phyloP scores from a whole-genome alignment of 2,888 invertebrate genomes.

The Petrolisthes manimaculis region DNA sequence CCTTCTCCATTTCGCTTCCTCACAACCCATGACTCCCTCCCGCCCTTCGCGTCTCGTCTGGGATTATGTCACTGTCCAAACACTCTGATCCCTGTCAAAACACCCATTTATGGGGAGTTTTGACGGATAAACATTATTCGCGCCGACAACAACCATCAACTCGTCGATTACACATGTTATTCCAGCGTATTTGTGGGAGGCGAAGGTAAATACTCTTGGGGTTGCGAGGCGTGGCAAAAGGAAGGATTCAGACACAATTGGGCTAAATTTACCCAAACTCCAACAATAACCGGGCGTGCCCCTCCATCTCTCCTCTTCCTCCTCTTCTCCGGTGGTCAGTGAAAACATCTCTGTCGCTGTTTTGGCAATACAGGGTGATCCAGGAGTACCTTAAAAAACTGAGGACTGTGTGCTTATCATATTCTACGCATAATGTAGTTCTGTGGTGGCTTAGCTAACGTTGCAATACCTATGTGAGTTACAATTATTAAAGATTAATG shows the following conservation, averaged over 20 bases:
- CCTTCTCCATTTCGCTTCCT: neutral
- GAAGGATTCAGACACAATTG: conserved; percentile 13
- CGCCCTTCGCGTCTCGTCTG: neutral
- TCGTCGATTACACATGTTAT: conserved; percentile 31
- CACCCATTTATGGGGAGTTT: conserved; percentile 25
- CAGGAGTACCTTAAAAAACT: too few relatives aligned
- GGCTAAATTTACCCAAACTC: conserved; percentile 23
- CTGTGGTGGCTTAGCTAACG: too few relatives aligned
- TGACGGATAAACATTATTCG: conserved; percentile 31
- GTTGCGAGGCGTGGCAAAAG: conserved; percentile 7
- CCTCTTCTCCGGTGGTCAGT: conserved; percentile 4
- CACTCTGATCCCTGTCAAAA: conserved; percentile 27
- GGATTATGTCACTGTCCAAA: conserved; percentile 33
- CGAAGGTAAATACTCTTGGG: conserved; percentile 6
- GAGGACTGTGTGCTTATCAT: too few relatives aligned
- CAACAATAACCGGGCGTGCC: neutral
- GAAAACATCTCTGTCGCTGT: conserved; percentile 25
- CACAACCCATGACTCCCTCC: neutral
- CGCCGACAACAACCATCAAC: conserved; percentile 26
- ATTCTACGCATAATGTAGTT: too few relatives aligned
- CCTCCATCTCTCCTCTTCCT: conserved; percentile 4
- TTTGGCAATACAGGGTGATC: neutral
- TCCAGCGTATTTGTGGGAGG: conserved; percentile 20
- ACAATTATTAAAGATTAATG: too few relatives aligned
- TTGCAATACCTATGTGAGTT: too few relatives aligned